These are phyloP conservation scores for Acanthornis magna DNA, from an alignment of 2,797 vertebrate genomes.

Conservation along the genomic window DNA sequence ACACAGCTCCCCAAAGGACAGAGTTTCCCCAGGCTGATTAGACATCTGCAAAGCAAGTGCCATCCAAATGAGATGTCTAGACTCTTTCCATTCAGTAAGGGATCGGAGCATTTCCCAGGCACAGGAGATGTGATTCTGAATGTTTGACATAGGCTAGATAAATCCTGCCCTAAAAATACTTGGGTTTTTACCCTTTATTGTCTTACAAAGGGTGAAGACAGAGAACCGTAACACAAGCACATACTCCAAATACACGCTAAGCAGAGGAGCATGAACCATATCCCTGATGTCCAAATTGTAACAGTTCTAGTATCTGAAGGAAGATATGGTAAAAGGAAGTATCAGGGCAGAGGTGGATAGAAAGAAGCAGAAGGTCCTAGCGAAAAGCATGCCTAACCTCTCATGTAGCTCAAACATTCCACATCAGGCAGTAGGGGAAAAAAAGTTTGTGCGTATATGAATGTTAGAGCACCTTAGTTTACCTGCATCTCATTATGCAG, in stretches of 20 bases:
- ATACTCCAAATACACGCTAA: accelerated
- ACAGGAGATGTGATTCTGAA: neutral
- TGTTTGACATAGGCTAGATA: neutral
- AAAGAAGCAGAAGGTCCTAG: neutral
- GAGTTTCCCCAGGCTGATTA: neutral
- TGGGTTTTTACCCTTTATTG: neutral
- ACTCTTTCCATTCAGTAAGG: neutral
- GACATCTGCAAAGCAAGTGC: neutral
- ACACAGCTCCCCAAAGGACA: neutral
- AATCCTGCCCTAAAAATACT: neutral
- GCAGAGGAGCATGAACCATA: neutral
- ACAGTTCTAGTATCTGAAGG: neutral
- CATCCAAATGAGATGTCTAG: neutral
- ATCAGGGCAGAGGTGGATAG: neutral
- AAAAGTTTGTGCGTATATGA: accelerated
- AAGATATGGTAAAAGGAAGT: neutral
- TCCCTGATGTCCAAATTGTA: neutral
- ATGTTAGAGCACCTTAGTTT: neutral
- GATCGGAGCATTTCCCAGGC: neutral
- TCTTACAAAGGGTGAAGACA: neutral
- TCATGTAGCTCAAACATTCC: neutral
- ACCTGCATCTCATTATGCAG: neutral
- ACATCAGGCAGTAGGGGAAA: too few species aligned
- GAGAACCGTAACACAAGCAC: neutral
- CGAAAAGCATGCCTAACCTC: neutral